Conservation (phyloP, 2,113 vertebrate species). For the Fulica atra region DNA sequence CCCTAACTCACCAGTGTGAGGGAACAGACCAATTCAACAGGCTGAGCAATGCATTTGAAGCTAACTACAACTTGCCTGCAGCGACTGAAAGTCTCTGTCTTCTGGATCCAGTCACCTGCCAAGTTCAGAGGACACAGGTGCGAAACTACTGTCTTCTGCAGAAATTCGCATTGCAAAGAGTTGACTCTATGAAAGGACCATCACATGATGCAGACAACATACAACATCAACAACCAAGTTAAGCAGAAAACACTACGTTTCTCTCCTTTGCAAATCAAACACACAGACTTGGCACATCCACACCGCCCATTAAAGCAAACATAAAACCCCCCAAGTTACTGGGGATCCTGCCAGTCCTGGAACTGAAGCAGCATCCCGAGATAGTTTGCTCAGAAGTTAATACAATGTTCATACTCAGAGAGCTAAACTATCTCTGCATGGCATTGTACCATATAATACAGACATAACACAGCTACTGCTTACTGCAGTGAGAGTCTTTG, state of each 20-base stretch:
- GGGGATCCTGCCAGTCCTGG: not conserved
- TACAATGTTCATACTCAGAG: not conserved
- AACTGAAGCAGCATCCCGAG: not conserved
- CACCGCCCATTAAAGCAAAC: not conserved
- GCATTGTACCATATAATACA: not conserved
- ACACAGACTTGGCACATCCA: not conserved
- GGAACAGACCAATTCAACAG: not conserved
- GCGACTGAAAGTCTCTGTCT: not conserved
- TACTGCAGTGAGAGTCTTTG: not conserved
- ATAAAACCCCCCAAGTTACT: not conserved
- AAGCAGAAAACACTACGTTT: not conserved
- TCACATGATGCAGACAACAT: not conserved
- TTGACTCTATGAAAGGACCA: not conserved
- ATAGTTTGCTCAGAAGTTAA: constrained; percentile 8
- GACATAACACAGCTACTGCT: not conserved
- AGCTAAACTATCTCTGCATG: not conserved
- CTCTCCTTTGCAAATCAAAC: constrained; percentile 16
- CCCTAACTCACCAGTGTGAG: not conserved
- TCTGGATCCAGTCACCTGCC: not conserved
- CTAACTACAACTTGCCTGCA: not conserved
- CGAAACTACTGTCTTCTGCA: not conserved
- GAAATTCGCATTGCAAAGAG: not conserved
- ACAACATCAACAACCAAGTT: not conserved
- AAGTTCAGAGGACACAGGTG: not conserved
- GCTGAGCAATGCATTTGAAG: not conserved